A percentile compares a stretch with the other conserved stretches of the same genome.
These are phyloP conservation scores for Melanotaenia boesemani DNA, from an alignment of 2,797 vertebrate species.

Conservation along the genomic window DNA sequence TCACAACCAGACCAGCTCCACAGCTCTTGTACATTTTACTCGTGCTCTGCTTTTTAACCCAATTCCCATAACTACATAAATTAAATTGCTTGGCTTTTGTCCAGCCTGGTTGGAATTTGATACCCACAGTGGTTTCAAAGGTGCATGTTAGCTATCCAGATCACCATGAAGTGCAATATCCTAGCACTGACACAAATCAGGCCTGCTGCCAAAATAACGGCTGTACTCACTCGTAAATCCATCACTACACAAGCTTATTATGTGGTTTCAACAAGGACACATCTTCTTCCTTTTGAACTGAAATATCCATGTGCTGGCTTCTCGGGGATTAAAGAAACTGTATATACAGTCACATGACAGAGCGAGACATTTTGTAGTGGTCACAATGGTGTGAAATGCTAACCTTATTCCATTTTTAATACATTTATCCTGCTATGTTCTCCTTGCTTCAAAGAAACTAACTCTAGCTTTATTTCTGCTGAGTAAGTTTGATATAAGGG, in stretches of 20 bases:
- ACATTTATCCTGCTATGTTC: background rate
- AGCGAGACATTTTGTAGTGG: slow-evolving; percentile 22
- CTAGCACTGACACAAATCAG: slow-evolving; percentile 49
- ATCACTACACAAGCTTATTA: slow-evolving; percentile 50
- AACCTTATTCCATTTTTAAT: slow-evolving; percentile 7
- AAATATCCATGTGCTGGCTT: slow-evolving; percentile 35
- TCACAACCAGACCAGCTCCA: background rate
- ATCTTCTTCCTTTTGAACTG: slow-evolving; percentile 38
- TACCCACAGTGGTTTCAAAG: slow-evolving; percentile 7
- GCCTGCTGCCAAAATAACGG: slow-evolving; percentile 26
- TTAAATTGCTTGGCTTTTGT: slow-evolving; percentile 28
- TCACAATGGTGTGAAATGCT: background rate
- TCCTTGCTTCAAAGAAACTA: background rate
- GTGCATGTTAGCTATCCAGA: slow-evolving; percentile 27
- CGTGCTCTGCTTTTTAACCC: slow-evolving; percentile 22
- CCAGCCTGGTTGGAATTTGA: slow-evolving; percentile 29
- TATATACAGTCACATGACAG: slow-evolving; percentile 7
- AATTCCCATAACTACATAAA: slow-evolving; percentile 34
- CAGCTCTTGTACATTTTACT: slow-evolving; percentile 8
- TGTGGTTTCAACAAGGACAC: slow-evolving; percentile 37
- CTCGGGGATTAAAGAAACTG: slow-evolving; percentile 17
- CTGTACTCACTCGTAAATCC: slow-evolving; percentile 15
- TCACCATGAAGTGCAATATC: slow-evolving; percentile 18
- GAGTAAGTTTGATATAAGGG: slow-evolving; percentile 47
- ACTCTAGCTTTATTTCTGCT: slow-evolving; percentile 25